These are phyloP conservation scores for Orchesella cincta DNA, from an alignment of 1,140 invertebrate species.

Conservation along the genomic window DNA sequence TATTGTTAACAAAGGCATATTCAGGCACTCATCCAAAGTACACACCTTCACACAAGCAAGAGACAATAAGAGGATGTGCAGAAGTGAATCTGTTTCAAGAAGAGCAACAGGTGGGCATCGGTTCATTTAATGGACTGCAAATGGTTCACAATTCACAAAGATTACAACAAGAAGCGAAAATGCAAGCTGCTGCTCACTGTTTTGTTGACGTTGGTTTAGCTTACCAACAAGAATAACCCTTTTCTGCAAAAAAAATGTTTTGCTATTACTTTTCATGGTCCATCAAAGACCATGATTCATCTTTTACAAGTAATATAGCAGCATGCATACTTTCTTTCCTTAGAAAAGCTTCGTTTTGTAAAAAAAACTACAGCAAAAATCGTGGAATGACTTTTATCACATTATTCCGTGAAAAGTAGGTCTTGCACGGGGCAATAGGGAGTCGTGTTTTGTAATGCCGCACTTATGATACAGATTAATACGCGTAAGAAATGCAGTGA, in stretches of 20 bases:
- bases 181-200: background rate
- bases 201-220: too few relatives aligned
- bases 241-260: too few relatives aligned
- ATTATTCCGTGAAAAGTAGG: background rate
- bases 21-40: background rate
- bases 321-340: background rate
- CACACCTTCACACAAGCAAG: background rate
- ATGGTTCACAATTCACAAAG: slow-evolving; percentile 14
- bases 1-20: too few relatives aligned
- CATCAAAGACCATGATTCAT: background rate
- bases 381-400: background rate
- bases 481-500: background rate
- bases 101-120: slow-evolving; percentile 19
- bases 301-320: background rate
- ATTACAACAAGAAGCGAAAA: background rate
- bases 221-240: too few relatives aligned
- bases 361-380: background rate
- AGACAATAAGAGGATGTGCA: background rate
- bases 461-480: background rate
- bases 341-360: background rate
- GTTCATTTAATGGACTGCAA: slow-evolving; percentile 7
- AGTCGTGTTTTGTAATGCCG: too few relatives aligned
- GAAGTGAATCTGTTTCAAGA: background rate
- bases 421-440: background rate
- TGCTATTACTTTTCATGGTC: background rate